Percentiles rank a stretch among this genome's conserved stretches.
phyloP scores from a whole-genome alignment of 2,113 vertebrate genomes.

The Podilymbus podiceps region DNA sequence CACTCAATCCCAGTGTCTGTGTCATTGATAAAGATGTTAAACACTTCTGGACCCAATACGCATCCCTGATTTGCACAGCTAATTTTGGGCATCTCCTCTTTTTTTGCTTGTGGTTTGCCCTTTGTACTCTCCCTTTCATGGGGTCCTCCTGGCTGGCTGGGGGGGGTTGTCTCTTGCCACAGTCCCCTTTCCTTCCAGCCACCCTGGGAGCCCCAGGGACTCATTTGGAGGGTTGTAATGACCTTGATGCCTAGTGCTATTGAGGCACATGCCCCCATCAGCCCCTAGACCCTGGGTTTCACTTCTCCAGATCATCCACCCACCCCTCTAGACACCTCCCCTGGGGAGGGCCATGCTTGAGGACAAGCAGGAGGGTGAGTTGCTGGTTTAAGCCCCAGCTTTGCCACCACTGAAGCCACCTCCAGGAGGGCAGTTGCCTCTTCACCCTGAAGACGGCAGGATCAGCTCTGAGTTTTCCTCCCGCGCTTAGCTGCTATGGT shows the following conservation, averaged over 20 bases:
- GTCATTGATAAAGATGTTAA: too few relatives aligned
- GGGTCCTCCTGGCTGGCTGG: not conserved
- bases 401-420: not conserved
- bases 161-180: not conserved
- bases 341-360: not conserved
- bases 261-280: not conserved
- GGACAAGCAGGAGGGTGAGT: not conserved
- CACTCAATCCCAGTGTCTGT: too few relatives aligned
- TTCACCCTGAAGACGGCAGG: slow-evolving; percentile 44
- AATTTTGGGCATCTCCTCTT: not conserved
- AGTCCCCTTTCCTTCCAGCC: not conserved
- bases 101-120: not conserved
- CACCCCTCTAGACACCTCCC: not conserved
- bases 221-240: not conserved
- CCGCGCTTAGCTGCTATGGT: slow-evolving; percentile 57
- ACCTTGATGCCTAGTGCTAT: fast-evolving
- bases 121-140: not conserved
- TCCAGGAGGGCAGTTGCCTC: slow-evolving; percentile 9
- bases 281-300: not conserved
- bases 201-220: not conserved
- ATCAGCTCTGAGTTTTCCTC: slow-evolving; percentile 43
- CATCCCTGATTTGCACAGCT: fast-evolving
- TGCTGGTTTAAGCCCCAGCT: not conserved
- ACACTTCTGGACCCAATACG: too few relatives aligned
- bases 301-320: not conserved